Conservation (phyloP, 2,113 vertebrate species). For the Formicarius rufipectus region DNA sequence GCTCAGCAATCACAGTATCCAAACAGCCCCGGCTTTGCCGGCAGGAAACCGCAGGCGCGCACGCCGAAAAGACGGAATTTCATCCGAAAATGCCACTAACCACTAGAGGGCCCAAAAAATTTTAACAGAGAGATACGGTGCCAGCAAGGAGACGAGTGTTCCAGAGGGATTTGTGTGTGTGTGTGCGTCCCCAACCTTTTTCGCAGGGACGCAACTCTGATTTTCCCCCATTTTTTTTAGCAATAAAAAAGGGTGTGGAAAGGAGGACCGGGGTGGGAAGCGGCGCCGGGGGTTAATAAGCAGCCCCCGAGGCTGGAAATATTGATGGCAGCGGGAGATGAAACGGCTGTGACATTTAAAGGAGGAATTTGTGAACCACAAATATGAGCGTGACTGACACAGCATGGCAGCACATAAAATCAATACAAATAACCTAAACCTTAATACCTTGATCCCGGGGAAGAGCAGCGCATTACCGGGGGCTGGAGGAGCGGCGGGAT, state of each 20-base stretch:
- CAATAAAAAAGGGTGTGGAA: background rate
- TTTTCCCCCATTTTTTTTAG: background rate
- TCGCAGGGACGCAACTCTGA: background rate
- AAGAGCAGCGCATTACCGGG: conserved; percentile 92
- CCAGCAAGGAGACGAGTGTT: background rate
- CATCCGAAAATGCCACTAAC: background rate
- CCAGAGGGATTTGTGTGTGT: rapidly evolving
- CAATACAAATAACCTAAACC: conserved; percentile 99
- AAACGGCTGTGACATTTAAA: conserved; percentile 97
- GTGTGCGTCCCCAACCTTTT: too few species aligned
- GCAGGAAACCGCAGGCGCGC: background rate
- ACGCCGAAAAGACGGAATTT: background rate
- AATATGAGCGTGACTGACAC: conserved; percentile 91
- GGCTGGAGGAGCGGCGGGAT: conserved; percentile 75
- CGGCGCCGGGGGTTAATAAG: conserved; percentile 78
- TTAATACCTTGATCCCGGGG: conserved; percentile 98
- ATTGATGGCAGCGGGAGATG: conserved; percentile 94
- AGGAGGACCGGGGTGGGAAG: background rate
- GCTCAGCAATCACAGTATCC: background rate
- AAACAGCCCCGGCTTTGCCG: background rate
- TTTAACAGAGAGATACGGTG: background rate
- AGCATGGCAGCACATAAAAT: conserved; percentile 95
- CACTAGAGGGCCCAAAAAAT: conserved; percentile 64
- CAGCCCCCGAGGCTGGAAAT: conserved; percentile 72
- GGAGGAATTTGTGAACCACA: conserved; percentile 98